Base-by-base conservation (phyloP, 2,888 invertebrate species). In the Heliconius hortense region DNA sequence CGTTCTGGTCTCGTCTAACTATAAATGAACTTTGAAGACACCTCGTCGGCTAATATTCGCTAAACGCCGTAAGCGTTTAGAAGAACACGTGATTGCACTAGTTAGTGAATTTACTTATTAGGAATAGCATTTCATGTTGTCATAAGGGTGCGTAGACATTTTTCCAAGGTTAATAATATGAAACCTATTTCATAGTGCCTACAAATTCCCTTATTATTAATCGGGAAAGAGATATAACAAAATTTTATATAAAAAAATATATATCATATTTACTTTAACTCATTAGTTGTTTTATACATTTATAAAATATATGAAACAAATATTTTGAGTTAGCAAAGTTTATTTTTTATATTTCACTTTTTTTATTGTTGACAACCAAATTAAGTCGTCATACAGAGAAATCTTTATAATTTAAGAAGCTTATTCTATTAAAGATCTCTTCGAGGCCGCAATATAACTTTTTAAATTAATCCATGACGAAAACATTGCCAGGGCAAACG, bases 381-480 rank as follows among this genome's bases (percentile, higher is more conserved):
- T 77, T 72, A 77, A 73, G 72, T 69, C 60, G 72, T 21, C 73
- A 75, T 76, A 71, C 28, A 79, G 76, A 31, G 66, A 74, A 73
- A 62, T 74, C 48, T 72, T 72, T 73, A 74, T 77, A 75, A 79
- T 77, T 76, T 78, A 75, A 77, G 73, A 76, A 78, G 78, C 78
- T 79, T 77, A 79, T 80, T 80, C 78, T 76, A 78, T 80, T 78
- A 76, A 74, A 73, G 67, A 77, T 82, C 81, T 80, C 80, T 80
- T 75, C 78, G 79, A 74, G 80, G 78, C 84, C 87, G 87, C 88
- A 90, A 91, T 91, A 86, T 90, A 90, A 91, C 90, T 91, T 91
- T 83, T 83, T 83, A 90, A 91, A 91, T 91, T 91, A 91, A 90
- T 90, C 89, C 89, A 90, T 88, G 87, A 89, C 83, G 82, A 84